These are phyloP conservation scores for Cichladusa arquata DNA, from an alignment of 2,113 vertebrate genomes.

Conservation along the genomic window DNA sequence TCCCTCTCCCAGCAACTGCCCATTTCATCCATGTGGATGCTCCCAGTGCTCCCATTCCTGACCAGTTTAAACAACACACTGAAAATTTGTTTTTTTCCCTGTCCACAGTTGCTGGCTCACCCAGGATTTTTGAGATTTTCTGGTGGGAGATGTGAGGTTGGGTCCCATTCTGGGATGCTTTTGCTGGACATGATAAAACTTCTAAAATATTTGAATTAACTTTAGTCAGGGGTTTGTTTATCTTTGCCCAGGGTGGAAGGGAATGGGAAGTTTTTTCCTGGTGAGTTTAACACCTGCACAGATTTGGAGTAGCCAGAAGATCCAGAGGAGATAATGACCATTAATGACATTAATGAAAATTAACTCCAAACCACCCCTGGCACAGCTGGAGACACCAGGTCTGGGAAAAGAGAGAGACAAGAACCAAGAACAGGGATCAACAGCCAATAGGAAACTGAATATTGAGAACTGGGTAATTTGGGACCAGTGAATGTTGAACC, in stretches of 20 bases:
- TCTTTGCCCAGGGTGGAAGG: no score
- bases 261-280: neutral
- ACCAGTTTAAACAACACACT: neutral
- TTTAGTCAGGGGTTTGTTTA: neutral
- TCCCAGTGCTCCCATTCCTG: neutral
- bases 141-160: neutral
- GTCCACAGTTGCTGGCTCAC: no score
- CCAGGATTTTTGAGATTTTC: neutral
- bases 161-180: rapidly evolving
- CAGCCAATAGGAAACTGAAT: rapidly evolving
- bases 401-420: neutral
- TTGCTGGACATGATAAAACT: rapidly evolving
- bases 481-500: rapidly evolving
- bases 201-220: neutral
- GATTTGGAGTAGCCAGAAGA: neutral
- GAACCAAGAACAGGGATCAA: neutral
- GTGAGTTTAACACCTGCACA: neutral
- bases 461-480: neutral
- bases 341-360: neutral
- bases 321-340: neutral
- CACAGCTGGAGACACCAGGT: neutral
- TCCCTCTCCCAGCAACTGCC: neutral
- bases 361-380: neutral
- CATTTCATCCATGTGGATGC: rapidly evolving
- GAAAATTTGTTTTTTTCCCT: neutral